Evolutionary conservation across 2,113 vertebrate genomes (phyloP), one percentile per base, ranked within the genome.

Genomic region (Nothocercus julius): DNA sequence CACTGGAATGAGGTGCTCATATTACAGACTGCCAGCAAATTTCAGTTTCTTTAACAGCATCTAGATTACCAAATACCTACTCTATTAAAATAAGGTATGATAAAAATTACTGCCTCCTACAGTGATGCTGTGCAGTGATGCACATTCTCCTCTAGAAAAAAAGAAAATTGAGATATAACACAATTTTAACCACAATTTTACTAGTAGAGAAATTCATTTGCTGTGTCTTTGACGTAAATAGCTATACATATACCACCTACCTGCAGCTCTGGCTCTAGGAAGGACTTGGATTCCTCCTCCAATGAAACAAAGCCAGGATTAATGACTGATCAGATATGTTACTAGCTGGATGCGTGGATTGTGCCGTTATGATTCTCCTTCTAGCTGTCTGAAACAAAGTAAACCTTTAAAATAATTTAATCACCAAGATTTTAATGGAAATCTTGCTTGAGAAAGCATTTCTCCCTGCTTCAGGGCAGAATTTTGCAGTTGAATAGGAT

Each of bases 11-110:
- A 96, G 94, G 95, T 92, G 88, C 96, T 97, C 86, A 54, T 77
- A 79, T 97, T 97, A 92, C 94, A 94, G 13, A 85, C 58, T 94
- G 96, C 96, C 90, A 97, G 95, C 91, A 96, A 89, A 96, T 91
- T 92, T 91, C 78, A 93, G 79, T 92, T 96, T 87, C 96, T 95
- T 93, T 95, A 97, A 95, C 95, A 90, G 96, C 93, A 97, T 89
- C 92, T 94, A 92, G 93, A 97, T 96, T 90, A 94, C 36, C 66
- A 96, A 97, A 93, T 95, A 91, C 85, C 81, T 96, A 91, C 91
- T 91, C 79, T 85, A 93, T 76, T 86, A 73, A 27, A 90, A 78
- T 34, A 58, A 59, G 56, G 58, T 81, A 66, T 47, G 66, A 59
- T 47, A 81, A 92, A 76, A 83, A 95, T 81, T 87, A 81, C 74